Percentiles rank a stretch among this genome's conserved stretches.
Conservation (phyloP, 23 tunicate genomes). For the Styela plicata region DNA sequence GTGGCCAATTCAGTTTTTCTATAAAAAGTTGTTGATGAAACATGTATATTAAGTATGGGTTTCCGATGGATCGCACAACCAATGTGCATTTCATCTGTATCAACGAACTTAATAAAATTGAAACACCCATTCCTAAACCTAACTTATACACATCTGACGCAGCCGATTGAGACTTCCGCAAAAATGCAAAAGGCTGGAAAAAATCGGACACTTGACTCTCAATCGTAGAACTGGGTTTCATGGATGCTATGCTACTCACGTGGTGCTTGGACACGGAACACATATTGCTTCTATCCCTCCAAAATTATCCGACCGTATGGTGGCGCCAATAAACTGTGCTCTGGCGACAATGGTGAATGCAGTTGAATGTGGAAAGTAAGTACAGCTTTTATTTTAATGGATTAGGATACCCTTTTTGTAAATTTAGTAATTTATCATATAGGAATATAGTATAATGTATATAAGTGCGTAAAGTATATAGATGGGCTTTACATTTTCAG, state of each 20-base stretch:
- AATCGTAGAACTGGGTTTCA: conserved; percentile 11
- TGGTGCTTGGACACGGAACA: conserved; percentile 19
- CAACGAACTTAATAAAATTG: neutral
- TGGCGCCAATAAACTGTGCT: conserved; percentile 39
- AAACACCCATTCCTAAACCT: neutral
- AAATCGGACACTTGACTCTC: conserved; percentile 26
- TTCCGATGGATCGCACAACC: no score
- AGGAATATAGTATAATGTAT: no score
- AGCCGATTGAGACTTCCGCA: conserved; percentile 23
- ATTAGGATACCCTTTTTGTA: no score
- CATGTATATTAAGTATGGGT: no score
- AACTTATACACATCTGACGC: neutral
- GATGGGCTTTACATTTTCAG: no score
- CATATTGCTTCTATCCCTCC: conserved; percentile 29
- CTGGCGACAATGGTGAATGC: conserved; percentile 35
- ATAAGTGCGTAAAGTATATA: no score
- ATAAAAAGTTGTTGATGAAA: no score
- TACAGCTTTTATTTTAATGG: no score
- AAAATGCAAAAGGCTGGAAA: conserved; percentile 16
- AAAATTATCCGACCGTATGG: conserved; percentile 23
- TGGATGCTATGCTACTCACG: conserved; percentile 40
- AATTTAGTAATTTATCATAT: no score
- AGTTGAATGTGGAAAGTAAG: conserved; percentile 31
- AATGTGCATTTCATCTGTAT: no score
- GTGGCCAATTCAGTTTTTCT: no score